Evolutionary conservation across 2,113 vertebrate genomes (phyloP).

Genomic region (Hemibagrus wyckioides): DNA sequence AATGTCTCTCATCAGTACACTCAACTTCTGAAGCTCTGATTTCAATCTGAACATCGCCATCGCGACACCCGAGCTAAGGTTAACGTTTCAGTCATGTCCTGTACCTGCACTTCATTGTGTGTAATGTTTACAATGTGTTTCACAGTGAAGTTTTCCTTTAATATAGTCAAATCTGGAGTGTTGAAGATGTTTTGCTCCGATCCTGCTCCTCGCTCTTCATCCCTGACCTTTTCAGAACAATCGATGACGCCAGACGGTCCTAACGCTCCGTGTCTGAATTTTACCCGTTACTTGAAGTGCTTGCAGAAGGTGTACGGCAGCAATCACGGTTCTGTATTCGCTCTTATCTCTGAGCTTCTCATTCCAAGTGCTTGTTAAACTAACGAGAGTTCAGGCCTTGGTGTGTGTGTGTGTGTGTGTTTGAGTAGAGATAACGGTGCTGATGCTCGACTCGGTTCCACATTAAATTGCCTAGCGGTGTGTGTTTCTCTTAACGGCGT

Average conservation of each 20-base stretch:
- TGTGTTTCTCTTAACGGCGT: slow-evolving; percentile 3
- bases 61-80: neutral
- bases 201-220: neutral
- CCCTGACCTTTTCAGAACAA: slow-evolving; percentile 17
- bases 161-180: neutral
- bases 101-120: neutral
- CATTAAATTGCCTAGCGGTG: slow-evolving; percentile 13
- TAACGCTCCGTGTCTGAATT: slow-evolving; percentile 31
- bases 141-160: neutral
- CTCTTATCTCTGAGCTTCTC: slow-evolving; percentile 12
- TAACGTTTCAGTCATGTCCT: neutral
- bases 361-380: neutral
- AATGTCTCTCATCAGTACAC: no score
- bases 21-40: neutral
- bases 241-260: slow-evolving; percentile 19
- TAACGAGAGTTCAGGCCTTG: slow-evolving; percentile 2
- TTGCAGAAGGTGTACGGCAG: slow-evolving; percentile 7
- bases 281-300: slow-evolving; percentile 50
- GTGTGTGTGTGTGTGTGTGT: slow-evolving; percentile 9
- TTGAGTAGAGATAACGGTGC: slow-evolving; percentile 25
- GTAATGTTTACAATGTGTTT: neutral
- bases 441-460: slow-evolving; percentile 13
- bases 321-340: neutral
- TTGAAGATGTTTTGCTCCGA: neutral
- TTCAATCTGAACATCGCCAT: neutral